These are phyloP conservation scores for Oeneis ivallda DNA, from an alignment of 2,888 invertebrate genomes.

Conservation along the genomic window DNA sequence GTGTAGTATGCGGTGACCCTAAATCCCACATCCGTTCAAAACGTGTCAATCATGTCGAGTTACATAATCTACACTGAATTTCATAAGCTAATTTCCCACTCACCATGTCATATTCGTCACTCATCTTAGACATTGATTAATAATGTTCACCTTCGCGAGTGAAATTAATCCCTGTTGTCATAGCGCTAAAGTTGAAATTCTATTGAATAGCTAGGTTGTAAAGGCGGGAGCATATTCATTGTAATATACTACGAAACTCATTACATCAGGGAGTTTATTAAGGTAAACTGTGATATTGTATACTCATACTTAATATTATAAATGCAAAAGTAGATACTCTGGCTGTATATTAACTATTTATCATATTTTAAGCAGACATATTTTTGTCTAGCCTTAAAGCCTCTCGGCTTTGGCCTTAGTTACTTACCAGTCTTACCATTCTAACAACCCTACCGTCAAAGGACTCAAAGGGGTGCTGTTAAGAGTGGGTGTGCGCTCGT, in stretches of 20 bases:
- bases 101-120: conserved; percentile 61
- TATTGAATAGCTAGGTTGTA: not conserved
- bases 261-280: conserved; percentile 17
- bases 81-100: conserved; percentile 52
- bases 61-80: conserved; percentile 39
- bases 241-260: not conserved
- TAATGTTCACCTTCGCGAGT: conserved; percentile 34
- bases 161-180: conserved; percentile 14
- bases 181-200: not conserved
- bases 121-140: conserved; percentile 60
- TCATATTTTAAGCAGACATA: too few species aligned
- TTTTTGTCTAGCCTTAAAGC: too few species aligned
- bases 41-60: conserved; percentile 27
- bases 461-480: too few species aligned
- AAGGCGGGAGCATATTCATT: not conserved
- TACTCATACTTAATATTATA: not conserved
- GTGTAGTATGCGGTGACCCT: too few species aligned
- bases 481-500: too few species aligned
- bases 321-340: not conserved
- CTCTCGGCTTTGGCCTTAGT: too few species aligned
- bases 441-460: too few species aligned
- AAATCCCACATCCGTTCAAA: conserved; percentile 5
- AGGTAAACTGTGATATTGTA: conserved; percentile 12
- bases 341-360: too few species aligned
- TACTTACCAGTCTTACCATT: too few species aligned